Evolutionary conservation across 37 sponge, comb jelly and placozoan genomes (phyloP).

Genomic region (Beroe forskalii): DNA sequence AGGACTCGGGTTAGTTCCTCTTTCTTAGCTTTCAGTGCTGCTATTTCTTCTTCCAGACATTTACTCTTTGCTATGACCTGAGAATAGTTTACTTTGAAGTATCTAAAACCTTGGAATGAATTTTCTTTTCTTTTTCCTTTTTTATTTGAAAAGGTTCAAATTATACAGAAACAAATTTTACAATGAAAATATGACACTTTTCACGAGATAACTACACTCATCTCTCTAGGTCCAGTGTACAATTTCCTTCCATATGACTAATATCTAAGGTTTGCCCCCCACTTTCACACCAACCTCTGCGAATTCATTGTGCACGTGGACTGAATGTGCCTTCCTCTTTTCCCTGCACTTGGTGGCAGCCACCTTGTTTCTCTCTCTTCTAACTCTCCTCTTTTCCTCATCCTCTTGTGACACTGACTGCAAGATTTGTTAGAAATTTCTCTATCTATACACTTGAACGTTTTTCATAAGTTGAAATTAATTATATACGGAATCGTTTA

Average conservation of each 20-base stretch:
- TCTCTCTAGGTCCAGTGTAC: too few relatives aligned
- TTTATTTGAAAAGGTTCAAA: too few relatives aligned
- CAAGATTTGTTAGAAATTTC: neutral
- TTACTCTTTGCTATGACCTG: neutral
- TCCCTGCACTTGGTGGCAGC: slow-evolving; percentile 55
- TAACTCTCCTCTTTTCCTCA: slow-evolving; percentile 46
- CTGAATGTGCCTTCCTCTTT: slow-evolving; percentile 32
- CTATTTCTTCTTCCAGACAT: neutral
- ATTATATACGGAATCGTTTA: too few relatives aligned
- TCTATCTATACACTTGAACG: too few relatives aligned
- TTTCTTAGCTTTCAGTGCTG: neutral
- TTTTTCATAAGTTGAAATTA: too few relatives aligned
- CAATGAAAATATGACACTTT: too few relatives aligned
- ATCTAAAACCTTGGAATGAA: too few relatives aligned
- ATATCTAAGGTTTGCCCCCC: too few relatives aligned
- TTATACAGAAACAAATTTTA: too few relatives aligned
- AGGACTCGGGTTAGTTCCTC: neutral
- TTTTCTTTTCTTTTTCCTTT: too few relatives aligned
- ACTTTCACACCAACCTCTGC: neutral
- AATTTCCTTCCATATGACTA: too few relatives aligned
- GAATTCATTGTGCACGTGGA: neutral
- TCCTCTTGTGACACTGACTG: slow-evolving; percentile 24
- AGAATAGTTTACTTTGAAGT: too few relatives aligned
- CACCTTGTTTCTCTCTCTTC: slow-evolving; percentile 62
- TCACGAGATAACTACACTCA: neutral